Base-by-base conservation (phyloP, 2,797 vertebrate genomes). In the Rhyacichthys aspro region DNA sequence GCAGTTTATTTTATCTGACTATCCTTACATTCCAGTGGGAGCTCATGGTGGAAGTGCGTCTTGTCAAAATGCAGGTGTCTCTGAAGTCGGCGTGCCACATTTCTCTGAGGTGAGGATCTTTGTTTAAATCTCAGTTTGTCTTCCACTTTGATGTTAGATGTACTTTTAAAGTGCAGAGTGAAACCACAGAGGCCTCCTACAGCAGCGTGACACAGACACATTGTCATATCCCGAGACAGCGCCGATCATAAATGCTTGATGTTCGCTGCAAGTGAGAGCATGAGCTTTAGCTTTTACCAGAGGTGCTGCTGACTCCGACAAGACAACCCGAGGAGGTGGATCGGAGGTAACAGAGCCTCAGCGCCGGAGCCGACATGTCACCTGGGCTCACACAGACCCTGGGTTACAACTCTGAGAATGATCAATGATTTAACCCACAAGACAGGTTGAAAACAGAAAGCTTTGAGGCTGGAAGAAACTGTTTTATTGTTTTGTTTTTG, bases 211-310 rank as follows among this genome's bases (percentile, higher is more conserved):
- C 42, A 43, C 60, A 5, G 49, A 64, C 34, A 43, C 64, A 28
- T 38, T 67, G 63, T 74, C 70, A 67, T 37, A 47, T 79, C 45
- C 44, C 75, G 57, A 73, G 71, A 74, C 81, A 74, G 71, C 58
- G 55, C 33, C 10, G 23, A 58, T 45, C 59, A 88, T 89, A 63
- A 90, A 90, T 86, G 78, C 75, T 88, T 88, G 75, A 85, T 88
- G 84, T 59, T 61, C 38, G 63, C 71, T 67, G 68, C 63, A 81
- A 74, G 79, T 71, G 84, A 89, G 84, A 86, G 80, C 79, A 83
- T 72, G 72, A 81, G 65, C 62, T 78, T 73, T 63, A 55, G 86
- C 83, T 91, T 85, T 91, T 90, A 90, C 55, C 84, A 71, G 79
- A 86, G 85, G 88, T 87, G 90, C 78, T 70, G 74, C 64, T 67